These are phyloP conservation scores for Pterocles burchelli DNA, from an alignment of 2,113 vertebrate species.

Conservation along the genomic window DNA sequence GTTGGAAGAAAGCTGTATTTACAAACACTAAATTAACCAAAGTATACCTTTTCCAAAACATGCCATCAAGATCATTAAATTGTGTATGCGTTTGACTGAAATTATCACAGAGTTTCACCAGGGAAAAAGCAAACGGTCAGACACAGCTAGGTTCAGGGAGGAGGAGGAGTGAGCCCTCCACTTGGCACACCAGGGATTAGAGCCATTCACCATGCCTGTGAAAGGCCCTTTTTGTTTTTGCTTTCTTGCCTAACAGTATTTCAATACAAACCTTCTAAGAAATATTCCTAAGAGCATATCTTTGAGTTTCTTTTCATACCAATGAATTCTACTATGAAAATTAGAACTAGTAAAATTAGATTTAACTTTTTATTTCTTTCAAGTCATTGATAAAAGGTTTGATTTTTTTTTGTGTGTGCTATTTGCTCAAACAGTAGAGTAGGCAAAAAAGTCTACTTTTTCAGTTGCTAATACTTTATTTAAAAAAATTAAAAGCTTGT, in stretches of 20 bases:
- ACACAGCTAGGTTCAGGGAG: background rate
- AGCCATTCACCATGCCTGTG: background rate
- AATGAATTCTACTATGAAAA: background rate
- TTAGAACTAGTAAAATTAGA: background rate
- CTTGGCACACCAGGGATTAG: background rate
- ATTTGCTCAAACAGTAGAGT: background rate
- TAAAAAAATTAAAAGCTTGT: background rate
- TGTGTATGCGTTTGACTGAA: background rate
- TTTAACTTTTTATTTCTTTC: background rate
- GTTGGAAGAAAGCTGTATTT: background rate
- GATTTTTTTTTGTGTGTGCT: background rate
- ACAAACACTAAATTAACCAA: background rate
- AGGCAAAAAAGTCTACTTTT: background rate
- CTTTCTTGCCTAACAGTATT: background rate
- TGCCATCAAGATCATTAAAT: background rate
- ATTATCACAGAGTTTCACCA: background rate
- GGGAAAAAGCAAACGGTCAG: background rate
- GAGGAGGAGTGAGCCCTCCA: background rate
- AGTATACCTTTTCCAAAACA: background rate
- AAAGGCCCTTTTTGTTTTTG: background rate
- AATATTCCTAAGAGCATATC: background rate
- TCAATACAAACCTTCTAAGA: background rate
- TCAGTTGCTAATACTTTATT: background rate
- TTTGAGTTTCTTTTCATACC: background rate
- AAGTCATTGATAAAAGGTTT: background rate